These are phyloP conservation scores for Spodoptera frugiperda DNA, from an alignment of 1,140 invertebrate genomes.

Conservation along the genomic window DNA sequence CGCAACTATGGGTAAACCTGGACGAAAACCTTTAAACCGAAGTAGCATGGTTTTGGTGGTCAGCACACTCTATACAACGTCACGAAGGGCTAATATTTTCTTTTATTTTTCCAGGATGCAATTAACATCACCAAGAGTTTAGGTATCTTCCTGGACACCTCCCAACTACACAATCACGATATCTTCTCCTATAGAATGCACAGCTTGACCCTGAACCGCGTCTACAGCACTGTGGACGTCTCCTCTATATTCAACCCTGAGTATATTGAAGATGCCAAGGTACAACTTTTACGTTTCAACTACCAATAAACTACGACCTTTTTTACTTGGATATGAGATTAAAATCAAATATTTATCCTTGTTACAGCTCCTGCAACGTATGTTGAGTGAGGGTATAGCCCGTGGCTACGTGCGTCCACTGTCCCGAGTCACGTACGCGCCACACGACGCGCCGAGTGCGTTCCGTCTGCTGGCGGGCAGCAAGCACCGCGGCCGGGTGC, in stretches of 20 bases:
- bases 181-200: conserved; percentile 51
- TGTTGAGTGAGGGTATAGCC: conserved; percentile 65
- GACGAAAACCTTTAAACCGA: no score
- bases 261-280: conserved; percentile 48
- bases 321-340: no score
- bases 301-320: no score
- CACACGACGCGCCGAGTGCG: conserved; percentile 56
- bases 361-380: conserved; percentile 58
- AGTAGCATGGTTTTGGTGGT: no score
- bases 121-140: conserved; percentile 15
- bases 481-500: conserved; percentile 61
- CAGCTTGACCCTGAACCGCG: conserved; percentile 43
- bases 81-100: no score
- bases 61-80: no score
- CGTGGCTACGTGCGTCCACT: conserved; percentile 68
- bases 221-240: conserved; percentile 53
- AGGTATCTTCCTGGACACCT: conserved; percentile 46
- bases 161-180: conserved; percentile 48
- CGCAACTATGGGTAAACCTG: no score
- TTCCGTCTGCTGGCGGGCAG: conserved; percentile 58
- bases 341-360: no score
- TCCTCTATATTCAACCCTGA: conserved; percentile 39
- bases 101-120: conserved; percentile 39
- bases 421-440: conserved; percentile 57
- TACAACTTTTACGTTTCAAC: no score